Conservation (phyloP, 1,140 invertebrate species). For the Pogonomyrmex californicus region DNA sequence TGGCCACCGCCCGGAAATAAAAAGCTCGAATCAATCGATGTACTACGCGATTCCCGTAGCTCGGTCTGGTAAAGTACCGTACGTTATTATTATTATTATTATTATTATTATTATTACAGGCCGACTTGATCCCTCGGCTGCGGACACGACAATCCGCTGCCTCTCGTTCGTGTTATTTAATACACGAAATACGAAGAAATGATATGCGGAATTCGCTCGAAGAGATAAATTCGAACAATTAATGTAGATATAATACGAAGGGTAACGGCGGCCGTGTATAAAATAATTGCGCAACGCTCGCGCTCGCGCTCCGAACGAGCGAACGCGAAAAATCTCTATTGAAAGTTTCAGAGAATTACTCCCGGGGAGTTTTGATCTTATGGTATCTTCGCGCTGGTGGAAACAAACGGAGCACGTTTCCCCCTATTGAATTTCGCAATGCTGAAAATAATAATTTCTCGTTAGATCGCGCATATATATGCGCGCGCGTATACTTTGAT, state of each 20-base stretch:
- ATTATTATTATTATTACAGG: too few relatives aligned
- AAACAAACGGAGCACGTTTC: neutral
- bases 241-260: neutral
- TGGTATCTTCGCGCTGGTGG: constrained; percentile 27
- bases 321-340: neutral
- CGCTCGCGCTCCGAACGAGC: too few relatives aligned
- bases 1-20: constrained; percentile 12
- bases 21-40: constrained; percentile 40
- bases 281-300: constrained; percentile 35
- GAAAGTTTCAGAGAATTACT: neutral
- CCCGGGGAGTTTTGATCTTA: constrained; percentile 3
- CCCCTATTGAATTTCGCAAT: constrained; percentile 30
- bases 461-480: constrained; percentile 10
- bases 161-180: neutral
- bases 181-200: neutral
- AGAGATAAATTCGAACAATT: constrained; percentile 1
- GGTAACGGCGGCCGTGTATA: neutral
- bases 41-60: neutral
- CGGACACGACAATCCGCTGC: neutral
- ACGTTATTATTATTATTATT: neutral
- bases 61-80: neutral
- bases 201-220: neutral
- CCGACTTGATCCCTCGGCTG: neutral
- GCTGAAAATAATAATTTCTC: constrained; percentile 58
- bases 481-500: constrained; percentile 31